Percentiles rank a stretch among this genome's conserved stretches.
These are phyloP conservation scores for Elaphurus davidianus DNA, from an alignment of 2,113 vertebrate species.

Conservation along the genomic window DNA sequence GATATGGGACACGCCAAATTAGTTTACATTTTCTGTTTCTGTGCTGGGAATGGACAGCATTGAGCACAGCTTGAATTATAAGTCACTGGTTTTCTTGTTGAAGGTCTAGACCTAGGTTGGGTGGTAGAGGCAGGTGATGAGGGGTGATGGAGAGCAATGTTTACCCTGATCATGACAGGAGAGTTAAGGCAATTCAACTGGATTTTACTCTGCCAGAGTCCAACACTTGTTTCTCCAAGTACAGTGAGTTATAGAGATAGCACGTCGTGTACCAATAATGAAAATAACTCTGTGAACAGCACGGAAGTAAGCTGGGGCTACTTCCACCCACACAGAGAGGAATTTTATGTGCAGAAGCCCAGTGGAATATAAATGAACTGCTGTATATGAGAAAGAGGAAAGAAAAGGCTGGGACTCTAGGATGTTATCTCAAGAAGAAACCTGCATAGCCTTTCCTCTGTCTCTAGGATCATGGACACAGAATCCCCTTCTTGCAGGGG, in stretches of 20 bases:
- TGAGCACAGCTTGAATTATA: neutral
- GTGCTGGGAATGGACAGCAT: neutral
- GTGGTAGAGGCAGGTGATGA: neutral
- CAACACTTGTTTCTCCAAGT: constrained; percentile 55
- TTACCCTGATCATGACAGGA: neutral
- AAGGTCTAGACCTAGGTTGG: neutral
- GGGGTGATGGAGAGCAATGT: neutral
- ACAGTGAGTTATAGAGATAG: constrained; percentile 69
- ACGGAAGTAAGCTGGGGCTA: constrained; percentile 67
- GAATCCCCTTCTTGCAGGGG: neutral
- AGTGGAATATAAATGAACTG: constrained; percentile 66
- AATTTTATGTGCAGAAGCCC: constrained; percentile 64
- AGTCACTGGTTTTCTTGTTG: neutral
- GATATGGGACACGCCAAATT: neutral
- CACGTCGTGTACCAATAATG: constrained; percentile 72
- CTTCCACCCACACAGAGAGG: constrained; percentile 69
- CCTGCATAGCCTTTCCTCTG: neutral
- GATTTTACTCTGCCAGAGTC: constrained; percentile 41
- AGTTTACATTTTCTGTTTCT: neutral
- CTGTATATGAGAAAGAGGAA: constrained; percentile 17
- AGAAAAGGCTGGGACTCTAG: constrained; percentile 4
- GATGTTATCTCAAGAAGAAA: neutral
- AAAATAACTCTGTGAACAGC: constrained; percentile 77
- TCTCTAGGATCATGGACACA: neutral
- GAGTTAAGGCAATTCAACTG: constrained; percentile 21